phyloP scores from a whole-genome alignment of 92 coral and sea anemone genomes.

The Galaxea fascicularis region DNA sequence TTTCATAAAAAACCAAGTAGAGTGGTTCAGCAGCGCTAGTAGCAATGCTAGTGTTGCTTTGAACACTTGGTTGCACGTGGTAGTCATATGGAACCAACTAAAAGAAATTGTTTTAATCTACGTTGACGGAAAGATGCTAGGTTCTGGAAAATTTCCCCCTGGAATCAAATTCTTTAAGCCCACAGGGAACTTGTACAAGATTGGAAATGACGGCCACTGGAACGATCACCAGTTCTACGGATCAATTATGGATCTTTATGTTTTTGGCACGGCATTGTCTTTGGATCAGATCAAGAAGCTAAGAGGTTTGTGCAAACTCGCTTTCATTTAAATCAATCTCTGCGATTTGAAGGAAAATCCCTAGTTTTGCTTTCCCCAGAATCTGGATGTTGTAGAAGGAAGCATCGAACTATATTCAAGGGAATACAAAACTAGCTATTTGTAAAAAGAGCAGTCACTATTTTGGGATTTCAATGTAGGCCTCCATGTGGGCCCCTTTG shows the following conservation, averaged over 20 bases:
- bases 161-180: neutral
- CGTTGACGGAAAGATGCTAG: neutral
- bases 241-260: constrained; percentile 28
- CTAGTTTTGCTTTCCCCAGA: too few species aligned
- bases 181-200: constrained; percentile 9
- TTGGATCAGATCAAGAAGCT: constrained; percentile 10
- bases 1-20: neutral
- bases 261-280: constrained; percentile 27
- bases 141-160: neutral
- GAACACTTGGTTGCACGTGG: constrained; percentile 16
- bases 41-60: too few species aligned
- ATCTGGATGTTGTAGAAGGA: too few species aligned
- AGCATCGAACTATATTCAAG: too few species aligned
- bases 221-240: constrained; percentile 22
- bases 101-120: neutral
- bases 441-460: too few species aligned
- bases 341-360: too few species aligned
- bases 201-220: constrained; percentile 14
- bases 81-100: constrained; percentile 4
- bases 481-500: too few species aligned
- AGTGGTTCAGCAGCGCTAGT: neutral
- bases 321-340: too few species aligned
- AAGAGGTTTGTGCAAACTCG: neutral
- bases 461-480: too few species aligned
- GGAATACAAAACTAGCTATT: too few species aligned